Percentiles rank a stretch among this genome's conserved stretches.
Conservation (phyloP, 2,888 invertebrate species). For the Strigamia transsilvanica region DNA sequence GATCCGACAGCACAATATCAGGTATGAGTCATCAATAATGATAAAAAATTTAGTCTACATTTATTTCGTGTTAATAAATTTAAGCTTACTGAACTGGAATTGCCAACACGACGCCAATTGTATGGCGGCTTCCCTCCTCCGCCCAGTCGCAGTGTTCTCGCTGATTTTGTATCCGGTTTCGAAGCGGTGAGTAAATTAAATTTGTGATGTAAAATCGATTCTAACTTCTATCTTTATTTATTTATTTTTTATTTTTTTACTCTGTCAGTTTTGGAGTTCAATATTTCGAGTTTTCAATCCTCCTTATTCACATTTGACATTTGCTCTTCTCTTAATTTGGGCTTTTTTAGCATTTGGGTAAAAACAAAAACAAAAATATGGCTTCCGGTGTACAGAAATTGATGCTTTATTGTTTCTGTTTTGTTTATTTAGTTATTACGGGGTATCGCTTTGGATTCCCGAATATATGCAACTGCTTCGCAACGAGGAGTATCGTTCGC, state of each 20-base stretch:
- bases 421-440: constrained; percentile 66
- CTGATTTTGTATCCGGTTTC: constrained; percentile 66
- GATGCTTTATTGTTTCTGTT: neutral
- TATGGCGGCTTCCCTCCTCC: constrained; percentile 64
- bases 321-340: constrained; percentile 71
- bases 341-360: constrained; percentile 69
- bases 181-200: constrained; percentile 63
- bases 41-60: neutral
- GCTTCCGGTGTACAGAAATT: neutral
- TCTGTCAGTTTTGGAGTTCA: constrained; percentile 74
- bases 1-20: constrained; percentile 68
- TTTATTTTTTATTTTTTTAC: constrained; percentile 62
- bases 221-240: constrained; percentile 60
- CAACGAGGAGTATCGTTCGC: constrained; percentile 61
- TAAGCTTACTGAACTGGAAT: constrained; percentile 75
- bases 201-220: neutral
- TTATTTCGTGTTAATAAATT: constrained; percentile 6
- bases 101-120: constrained; percentile 68
- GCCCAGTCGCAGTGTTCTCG: constrained; percentile 67
- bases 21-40: constrained; percentile 60
- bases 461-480: constrained; percentile 67
- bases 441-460: constrained; percentile 70
- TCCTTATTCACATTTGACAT: constrained; percentile 71
- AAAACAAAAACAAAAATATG: constrained; percentile 22
- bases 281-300: constrained; percentile 74